Conservation (phyloP, 2,888 invertebrate genomes). For the Zhuqinia jingwanae region DNA sequence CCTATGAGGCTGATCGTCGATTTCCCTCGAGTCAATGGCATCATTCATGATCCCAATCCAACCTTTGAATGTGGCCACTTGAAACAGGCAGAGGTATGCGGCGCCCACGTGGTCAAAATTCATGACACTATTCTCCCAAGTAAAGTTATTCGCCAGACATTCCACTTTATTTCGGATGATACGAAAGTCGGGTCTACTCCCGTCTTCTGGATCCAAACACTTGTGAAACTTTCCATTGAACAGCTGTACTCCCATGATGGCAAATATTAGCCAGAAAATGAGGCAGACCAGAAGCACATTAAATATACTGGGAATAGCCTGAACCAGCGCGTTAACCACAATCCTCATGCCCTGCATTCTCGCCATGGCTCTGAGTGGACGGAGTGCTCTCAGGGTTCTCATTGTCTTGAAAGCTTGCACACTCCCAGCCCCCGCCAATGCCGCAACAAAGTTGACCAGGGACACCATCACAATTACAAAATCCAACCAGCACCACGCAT, state of each 20-base stretch:
- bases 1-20: constrained; percentile 87
- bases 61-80: constrained; percentile 94
- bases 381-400: constrained; percentile 98
- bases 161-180: constrained; percentile 93
- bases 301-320: constrained; percentile 99
- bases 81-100: constrained; percentile 88
- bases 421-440: constrained; percentile 96
- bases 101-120: constrained; percentile 98
- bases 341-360: constrained; percentile 99
- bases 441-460: constrained; percentile 85
- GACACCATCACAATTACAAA: constrained; percentile 98
- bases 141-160: constrained; percentile 93
- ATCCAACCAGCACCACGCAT: constrained; percentile 99
- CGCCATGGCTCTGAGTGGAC: constrained; percentile 99
- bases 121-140: constrained; percentile 97
- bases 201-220: constrained; percentile 87
- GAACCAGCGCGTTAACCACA: constrained; percentile 98
- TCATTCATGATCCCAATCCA: constrained; percentile 99
- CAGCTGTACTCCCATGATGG: constrained; percentile 92
- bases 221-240: constrained; percentile 94
- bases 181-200: constrained; percentile 88
- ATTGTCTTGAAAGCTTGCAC: constrained; percentile 99
- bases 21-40: constrained; percentile 97
- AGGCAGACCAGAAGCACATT: constrained; percentile 99
- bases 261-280: constrained; percentile 99